These are phyloP conservation scores for Arnoldichthys spilopterus DNA, from an alignment of 2,797 vertebrate genomes.

Conservation along the genomic window DNA sequence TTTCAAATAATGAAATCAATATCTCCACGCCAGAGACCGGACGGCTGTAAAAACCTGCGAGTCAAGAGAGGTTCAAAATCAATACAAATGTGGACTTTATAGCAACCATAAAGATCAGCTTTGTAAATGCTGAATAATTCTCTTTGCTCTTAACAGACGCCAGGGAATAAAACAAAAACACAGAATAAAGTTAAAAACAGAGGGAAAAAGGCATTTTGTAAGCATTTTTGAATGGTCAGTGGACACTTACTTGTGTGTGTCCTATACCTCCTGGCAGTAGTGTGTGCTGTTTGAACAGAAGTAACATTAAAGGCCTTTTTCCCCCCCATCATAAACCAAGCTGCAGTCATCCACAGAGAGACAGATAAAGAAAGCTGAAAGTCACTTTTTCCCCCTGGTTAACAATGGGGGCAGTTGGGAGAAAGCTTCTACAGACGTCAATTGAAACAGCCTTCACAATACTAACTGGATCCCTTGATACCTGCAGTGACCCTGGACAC, in stretches of 20 bases:
- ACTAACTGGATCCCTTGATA: conserved; percentile 37
- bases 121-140: conserved; percentile 40
- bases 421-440: conserved; percentile 28
- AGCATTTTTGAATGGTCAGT: conserved; percentile 16
- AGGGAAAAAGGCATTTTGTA: conserved; percentile 14
- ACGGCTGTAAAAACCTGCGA: conserved; percentile 18
- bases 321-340: not conserved
- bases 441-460: conserved; percentile 34
- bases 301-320: conserved; percentile 14
- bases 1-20: conserved; percentile 50
- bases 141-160: conserved; percentile 16
- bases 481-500: conserved; percentile 27
- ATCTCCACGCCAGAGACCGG: not conserved
- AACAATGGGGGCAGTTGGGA: conserved; percentile 17
- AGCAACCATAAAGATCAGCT: conserved; percentile 36
- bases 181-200: too few relatives aligned
- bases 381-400: conserved; percentile 1
- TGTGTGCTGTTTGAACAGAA: conserved; percentile 27
- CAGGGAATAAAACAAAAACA: not conserved
- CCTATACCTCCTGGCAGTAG: conserved; percentile 25
- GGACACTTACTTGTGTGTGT: conserved; percentile 21
- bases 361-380: conserved; percentile 27
- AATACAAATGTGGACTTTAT: conserved; percentile 44
- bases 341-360: conserved; percentile 20
- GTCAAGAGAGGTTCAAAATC: conserved; percentile 45